Percentiles rank a stretch among this genome's conserved stretches.
Conservation (phyloP, 2,888 invertebrate species). For the Anoplius nigerrimus region DNA sequence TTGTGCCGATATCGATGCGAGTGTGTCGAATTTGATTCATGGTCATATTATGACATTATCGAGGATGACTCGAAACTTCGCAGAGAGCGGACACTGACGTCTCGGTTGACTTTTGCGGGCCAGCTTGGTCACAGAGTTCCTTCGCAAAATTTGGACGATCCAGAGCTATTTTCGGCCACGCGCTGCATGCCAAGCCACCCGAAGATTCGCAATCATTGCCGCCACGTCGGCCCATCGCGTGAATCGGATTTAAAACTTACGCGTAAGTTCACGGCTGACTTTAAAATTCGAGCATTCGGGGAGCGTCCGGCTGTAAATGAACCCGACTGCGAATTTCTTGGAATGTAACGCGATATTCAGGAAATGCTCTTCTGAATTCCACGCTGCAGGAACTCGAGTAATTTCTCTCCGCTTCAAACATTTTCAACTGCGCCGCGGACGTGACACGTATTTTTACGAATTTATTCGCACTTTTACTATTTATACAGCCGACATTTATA, state of each 20-base stretch:
- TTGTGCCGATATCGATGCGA: no score
- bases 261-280: neutral
- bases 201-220: conserved; percentile 53
- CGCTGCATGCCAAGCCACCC: conserved; percentile 56
- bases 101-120: neutral
- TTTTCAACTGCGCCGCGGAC: no score
- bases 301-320: no score
- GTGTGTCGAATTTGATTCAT: neutral
- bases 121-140: conserved; percentile 23
- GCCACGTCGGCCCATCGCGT: conserved; percentile 12
- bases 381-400: no score
- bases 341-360: conserved; percentile 4
- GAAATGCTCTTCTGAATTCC: no score
- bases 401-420: no score
- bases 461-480: no score
- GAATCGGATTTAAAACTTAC: conserved; percentile 13
- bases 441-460: no score
- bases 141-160: conserved; percentile 54
- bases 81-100: neutral
- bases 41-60: neutral
- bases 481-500: no score
- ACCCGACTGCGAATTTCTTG: neutral
- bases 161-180: conserved; percentile 58
- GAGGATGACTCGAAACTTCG: neutral
- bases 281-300: conserved; percentile 12